These are phyloP conservation scores for Oxyruncus cristatus DNA, from an alignment of 2,113 vertebrate species.

Conservation along the genomic window DNA sequence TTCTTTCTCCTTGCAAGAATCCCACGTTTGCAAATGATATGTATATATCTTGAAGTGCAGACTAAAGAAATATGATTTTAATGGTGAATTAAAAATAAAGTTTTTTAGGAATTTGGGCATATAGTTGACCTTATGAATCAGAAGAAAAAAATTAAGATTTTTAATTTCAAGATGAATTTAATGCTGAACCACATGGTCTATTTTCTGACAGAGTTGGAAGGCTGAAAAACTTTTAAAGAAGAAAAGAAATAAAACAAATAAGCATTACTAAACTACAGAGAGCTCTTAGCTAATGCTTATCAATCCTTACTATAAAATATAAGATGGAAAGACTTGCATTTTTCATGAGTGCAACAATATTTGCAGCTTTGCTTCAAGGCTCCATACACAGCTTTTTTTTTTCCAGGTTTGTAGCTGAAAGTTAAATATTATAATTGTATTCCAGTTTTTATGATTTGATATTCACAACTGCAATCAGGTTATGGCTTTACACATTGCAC, in stretches of 20 bases:
- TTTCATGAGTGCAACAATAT: not conserved
- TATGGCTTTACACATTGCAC: not conserved
- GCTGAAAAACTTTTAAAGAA: not conserved
- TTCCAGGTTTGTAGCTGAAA: not conserved
- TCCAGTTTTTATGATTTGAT: not conserved
- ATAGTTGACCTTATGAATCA: not conserved
- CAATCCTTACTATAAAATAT: not conserved
- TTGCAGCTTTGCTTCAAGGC: not conserved
- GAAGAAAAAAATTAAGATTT: not conserved
- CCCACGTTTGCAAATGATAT: not conserved
- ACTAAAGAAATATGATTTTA: not conserved
- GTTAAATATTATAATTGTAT: not conserved
- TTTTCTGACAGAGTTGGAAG: not conserved
- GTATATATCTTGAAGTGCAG: not conserved
- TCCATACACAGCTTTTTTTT: not conserved
- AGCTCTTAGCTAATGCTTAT: not conserved
- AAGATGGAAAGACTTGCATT: not conserved
- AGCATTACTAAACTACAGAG: not conserved
- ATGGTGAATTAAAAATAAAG: not conserved
- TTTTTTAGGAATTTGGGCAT: not conserved
- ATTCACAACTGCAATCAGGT: not conserved
- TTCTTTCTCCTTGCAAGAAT: not conserved
- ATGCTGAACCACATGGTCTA: not conserved
- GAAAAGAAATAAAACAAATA: not conserved
- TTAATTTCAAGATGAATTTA: not conserved